These are phyloP conservation scores for Alentia gelatinosa DNA, from an alignment of 2,888 invertebrate genomes.

Conservation along the genomic window DNA sequence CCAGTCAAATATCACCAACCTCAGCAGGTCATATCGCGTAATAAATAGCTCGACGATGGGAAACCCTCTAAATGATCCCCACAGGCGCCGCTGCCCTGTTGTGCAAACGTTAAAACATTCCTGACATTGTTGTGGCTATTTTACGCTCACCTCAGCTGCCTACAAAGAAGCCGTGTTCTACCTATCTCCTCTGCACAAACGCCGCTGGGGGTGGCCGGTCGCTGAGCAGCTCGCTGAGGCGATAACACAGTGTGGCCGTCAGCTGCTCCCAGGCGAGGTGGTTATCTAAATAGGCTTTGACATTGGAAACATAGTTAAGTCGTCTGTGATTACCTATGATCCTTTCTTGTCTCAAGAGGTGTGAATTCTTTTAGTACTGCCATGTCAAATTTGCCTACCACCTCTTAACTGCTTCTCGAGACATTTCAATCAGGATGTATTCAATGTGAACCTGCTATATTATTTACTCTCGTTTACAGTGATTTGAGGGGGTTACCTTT, in stretches of 20 bases:
- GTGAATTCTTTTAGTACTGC: neutral
- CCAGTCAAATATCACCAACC: neutral
- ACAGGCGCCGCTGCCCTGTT: neutral
- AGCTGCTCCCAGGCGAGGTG: neutral
- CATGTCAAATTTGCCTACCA: too few species aligned
- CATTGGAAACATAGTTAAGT: conserved; percentile 27
- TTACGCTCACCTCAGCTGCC: neutral
- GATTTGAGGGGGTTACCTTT: neutral
- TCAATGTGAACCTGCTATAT: too few species aligned
- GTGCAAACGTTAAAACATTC: conserved; percentile 43
- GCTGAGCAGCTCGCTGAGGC: neutral
- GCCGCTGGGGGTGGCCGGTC: neutral
- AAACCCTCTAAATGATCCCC: neutral
- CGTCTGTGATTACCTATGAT: conserved; percentile 5
- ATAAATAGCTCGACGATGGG: conserved; percentile 35
- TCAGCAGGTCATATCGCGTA: conserved; percentile 14
- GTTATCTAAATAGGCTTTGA: conserved; percentile 19
- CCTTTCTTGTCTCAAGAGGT: conserved; percentile 4
- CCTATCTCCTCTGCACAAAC: neutral
- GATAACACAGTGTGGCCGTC: neutral
- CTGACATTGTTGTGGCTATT: neutral
- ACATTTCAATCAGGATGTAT: neutral
- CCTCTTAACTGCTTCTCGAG: neutral
- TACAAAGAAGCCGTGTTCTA: neutral
- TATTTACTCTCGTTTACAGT: neutral